A percentile compares a stretch with the other conserved stretches of the same genome.
Evolutionary conservation across 2,888 invertebrate genomes (phyloP).

Genomic region (Rhopalosiphum nymphaeae): DNA sequence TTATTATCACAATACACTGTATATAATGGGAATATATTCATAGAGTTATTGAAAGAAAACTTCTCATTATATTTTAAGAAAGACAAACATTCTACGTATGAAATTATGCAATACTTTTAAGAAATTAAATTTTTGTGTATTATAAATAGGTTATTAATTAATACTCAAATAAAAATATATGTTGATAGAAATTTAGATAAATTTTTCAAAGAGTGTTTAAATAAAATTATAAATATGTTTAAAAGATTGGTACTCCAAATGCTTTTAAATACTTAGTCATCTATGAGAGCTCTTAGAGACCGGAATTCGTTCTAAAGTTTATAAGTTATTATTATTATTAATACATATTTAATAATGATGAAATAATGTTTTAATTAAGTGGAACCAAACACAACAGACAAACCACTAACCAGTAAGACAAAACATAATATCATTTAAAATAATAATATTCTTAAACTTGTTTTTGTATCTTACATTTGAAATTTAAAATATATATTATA

Average conservation of each 20-base stretch:
- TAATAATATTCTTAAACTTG: neutral
- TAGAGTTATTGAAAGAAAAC: neutral
- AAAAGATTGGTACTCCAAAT: neutral
- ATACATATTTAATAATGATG: neutral
- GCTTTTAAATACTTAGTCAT: neutral
- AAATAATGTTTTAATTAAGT: neutral
- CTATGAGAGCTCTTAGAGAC: neutral
- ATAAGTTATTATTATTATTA: neutral
- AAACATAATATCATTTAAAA: neutral
- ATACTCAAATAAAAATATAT: neutral
- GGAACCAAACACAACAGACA: neutral
- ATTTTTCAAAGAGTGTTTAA: neutral
- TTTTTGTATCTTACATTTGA: neutral
- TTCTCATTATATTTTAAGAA: neutral
- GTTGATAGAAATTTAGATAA: neutral
- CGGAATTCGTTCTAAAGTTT: neutral
- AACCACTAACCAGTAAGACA: too few species aligned
- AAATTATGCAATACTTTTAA: neutral
- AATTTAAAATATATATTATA: neutral
- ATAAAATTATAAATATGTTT: neutral
- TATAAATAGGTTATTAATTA: neutral
- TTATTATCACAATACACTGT: neutral
- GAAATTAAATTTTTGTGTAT: neutral
- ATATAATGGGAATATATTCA: neutral
- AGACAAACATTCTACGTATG: neutral